phyloP scores from a whole-genome alignment of 1,140 invertebrate species.

The Anoplophora glabripennis region DNA sequence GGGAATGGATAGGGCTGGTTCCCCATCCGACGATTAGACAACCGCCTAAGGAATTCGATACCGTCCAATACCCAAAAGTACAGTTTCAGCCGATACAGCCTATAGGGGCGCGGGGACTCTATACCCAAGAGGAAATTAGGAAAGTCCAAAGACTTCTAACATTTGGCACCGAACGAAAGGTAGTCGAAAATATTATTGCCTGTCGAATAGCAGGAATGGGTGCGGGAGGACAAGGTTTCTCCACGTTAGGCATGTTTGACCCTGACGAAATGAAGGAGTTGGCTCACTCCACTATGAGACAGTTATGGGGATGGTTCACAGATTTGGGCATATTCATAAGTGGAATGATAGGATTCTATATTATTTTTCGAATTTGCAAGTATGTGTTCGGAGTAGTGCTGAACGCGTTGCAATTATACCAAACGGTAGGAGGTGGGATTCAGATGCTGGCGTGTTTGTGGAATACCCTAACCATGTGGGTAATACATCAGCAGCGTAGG shows the following conservation, averaged over 20 bases:
- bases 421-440: conserved; percentile 2
- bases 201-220: conserved; percentile 6
- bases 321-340: conserved; percentile 14
- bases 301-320: conserved; percentile 20
- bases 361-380: conserved; percentile 1
- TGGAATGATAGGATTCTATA: conserved; percentile 14
- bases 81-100: conserved; percentile 11
- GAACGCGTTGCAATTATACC: conserved; percentile 1
- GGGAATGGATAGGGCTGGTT: conserved; percentile 11
- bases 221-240: conserved; percentile 7
- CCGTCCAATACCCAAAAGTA: background rate
- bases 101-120: conserved; percentile 11
- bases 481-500: background rate
- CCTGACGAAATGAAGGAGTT: conserved; percentile 6
- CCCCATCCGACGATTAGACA: conserved; percentile 2
- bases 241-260: conserved; percentile 1
- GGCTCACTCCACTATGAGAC: background rate
- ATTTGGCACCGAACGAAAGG: conserved; percentile 15
- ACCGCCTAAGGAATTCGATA: background rate
- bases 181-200: conserved; percentile 15
- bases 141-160: conserved; percentile 12
- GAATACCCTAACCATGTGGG: conserved; percentile 1
- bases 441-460: background rate
- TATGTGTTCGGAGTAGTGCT: conserved; percentile 6
- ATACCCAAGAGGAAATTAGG: conserved; percentile 18